Evolutionary conservation across 1,140 invertebrate species (phyloP), one percentile per base, ranked within the genome.

Genomic region (Aphaenogaster ashmeadi): DNA sequence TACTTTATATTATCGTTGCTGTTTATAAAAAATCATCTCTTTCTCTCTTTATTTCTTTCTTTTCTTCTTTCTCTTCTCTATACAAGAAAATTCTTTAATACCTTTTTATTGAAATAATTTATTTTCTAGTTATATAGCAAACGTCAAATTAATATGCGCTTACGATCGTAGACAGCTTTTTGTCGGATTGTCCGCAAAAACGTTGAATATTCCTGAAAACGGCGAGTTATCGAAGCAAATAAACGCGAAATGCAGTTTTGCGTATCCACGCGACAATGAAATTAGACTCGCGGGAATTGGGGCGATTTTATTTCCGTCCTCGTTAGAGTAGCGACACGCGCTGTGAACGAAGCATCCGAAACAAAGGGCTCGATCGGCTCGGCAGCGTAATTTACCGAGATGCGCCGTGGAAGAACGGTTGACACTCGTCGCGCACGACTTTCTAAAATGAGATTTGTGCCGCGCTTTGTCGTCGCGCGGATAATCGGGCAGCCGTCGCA

Each of bases 161-260:
- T 15, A 41, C 78, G 13, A 74, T 74, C 41, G 67, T 69, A 18
- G 18, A 75, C 33, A 56, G 41, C 54, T 84, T 75, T 74, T 84
- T 38, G 54, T 38, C 54, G 69, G 7, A 62, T 74, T 74, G 33
- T 18, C 13, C 13, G 41, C 13, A 84, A 84, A 84, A 84, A 74
- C 80, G 54, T 60, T 74, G 52, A 11, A 64, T n/a, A 11, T 74
- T 7, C 18, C 56, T 41, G 41, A 71, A 54, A 75, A 47, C 15
- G 80, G 41, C 11, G 54, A 27, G 54, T 74, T 84, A 60, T 60
- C 67, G 67, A 60, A 84, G 67, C 67, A 84, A 84, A 84, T 60
- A 84, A 84, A 84, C 80, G 69, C 54, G 80, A 74, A 74, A 74
- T 84, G 69, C 67, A 84, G 80, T 74, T 84, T 75, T 47, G 54